phyloP scores from a whole-genome alignment of 1,140 invertebrate species.

The Cardiocondyla obscurior region DNA sequence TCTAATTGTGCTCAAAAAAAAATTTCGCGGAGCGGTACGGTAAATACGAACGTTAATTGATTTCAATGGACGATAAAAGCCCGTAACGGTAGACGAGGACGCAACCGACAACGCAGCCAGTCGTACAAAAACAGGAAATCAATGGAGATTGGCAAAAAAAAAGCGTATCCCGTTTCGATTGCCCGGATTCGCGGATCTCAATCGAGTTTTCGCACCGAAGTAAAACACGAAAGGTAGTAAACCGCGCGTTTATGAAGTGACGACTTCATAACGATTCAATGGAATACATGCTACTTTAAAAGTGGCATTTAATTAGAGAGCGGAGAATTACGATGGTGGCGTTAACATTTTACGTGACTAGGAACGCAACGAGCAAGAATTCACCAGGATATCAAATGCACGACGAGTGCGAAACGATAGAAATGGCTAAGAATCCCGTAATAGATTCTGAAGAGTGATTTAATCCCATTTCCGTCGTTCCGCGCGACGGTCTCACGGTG shows the following conservation, averaged over 20 bases:
- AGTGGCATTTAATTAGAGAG: neutral
- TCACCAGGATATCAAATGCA: neutral
- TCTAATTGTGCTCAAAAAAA: conserved; percentile 16
- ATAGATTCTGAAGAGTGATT: conserved; percentile 22
- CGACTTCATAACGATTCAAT: neutral
- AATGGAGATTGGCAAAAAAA: conserved; percentile 29
- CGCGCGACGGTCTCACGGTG: neutral
- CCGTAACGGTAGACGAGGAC: neutral
- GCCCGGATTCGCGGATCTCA: neutral
- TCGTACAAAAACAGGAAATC: conserved; percentile 21
- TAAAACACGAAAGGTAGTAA: neutral
- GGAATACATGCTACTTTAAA: neutral
- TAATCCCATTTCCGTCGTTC: conserved; percentile 5
- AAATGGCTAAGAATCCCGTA: conserved; percentile 13
- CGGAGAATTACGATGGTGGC: neutral
- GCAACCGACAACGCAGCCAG: neutral
- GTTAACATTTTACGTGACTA: neutral
- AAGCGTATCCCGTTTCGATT: conserved; percentile 9
- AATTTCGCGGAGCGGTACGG: neutral
- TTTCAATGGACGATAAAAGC: conserved; percentile 51
- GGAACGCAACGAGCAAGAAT: neutral
- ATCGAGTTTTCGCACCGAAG: neutral
- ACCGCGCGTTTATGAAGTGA: neutral
- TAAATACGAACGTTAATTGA: conserved; percentile 61
- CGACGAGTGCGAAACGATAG: neutral